These are phyloP conservation scores for Halesus radiatus DNA, from an alignment of 1,140 invertebrate species.

Conservation along the genomic window DNA sequence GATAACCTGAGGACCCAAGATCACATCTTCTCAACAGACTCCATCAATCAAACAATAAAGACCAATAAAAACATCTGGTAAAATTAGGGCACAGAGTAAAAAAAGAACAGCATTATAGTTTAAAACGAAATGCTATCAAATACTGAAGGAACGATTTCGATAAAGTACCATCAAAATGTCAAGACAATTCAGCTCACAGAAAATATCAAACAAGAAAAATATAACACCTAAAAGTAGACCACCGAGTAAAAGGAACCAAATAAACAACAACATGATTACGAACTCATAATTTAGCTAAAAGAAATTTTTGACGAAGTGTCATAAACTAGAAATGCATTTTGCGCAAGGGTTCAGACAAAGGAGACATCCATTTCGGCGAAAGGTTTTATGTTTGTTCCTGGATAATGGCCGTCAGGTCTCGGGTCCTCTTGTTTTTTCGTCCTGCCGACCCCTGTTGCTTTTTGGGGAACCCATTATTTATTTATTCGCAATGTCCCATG, in stretches of 20 bases:
- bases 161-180: too few species aligned
- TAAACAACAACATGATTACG: too few species aligned
- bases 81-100: too few species aligned
- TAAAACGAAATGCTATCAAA: background rate
- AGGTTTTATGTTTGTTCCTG: conserved; percentile 13
- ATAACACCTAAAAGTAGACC: too few species aligned
- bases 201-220: too few species aligned
- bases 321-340: background rate
- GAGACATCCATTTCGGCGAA: conserved; percentile 11
- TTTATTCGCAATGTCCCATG: conserved; percentile 56
- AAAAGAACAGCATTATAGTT: background rate
- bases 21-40: too few species aligned
- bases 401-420: conserved; percentile 5
- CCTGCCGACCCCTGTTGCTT: conserved; percentile 35
- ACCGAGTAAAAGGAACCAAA: too few species aligned
- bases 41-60: too few species aligned
- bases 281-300: background rate
- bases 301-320: background rate
- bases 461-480: conserved; percentile 53
- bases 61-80: too few species aligned
- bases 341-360: background rate
- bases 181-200: background rate
- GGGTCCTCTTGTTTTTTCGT: conserved; percentile 25
- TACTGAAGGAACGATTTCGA: too few species aligned
- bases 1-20: background rate